Percentiles rank a stretch among this genome's conserved stretches.
Conservation (phyloP, 2,888 invertebrate genomes). For the Dioctria linearis region DNA sequence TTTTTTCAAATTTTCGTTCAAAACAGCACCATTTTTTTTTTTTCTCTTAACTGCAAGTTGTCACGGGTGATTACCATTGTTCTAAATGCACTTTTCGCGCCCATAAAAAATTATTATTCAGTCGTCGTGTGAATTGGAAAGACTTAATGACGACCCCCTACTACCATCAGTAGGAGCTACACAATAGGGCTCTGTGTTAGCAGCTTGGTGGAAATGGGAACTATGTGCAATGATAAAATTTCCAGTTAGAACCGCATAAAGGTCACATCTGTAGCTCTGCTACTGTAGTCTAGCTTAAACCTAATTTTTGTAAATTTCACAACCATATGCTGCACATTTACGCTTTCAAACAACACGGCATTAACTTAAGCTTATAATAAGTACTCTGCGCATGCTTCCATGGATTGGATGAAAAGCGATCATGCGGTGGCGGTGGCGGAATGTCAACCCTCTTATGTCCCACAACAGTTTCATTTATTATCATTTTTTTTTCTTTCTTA, state of each 20-base stretch:
- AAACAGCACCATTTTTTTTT: not conserved
- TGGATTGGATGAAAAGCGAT: not conserved
- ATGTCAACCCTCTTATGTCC: not conserved
- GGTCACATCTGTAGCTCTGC: constrained; percentile 1
- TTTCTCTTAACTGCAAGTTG: constrained; percentile 17
- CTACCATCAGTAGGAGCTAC: not conserved
- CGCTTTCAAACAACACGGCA: not conserved
- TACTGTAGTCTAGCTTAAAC: constrained; percentile 3
- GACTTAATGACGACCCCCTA: constrained; percentile 54
- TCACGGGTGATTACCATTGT: constrained; percentile 46
- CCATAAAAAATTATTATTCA: constrained; percentile 34
- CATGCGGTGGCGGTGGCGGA: not conserved
- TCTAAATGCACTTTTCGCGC: constrained; percentile 46
- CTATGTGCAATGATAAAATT: constrained; percentile 25
- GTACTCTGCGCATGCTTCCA: not conserved
- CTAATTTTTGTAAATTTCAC: constrained; percentile 4
- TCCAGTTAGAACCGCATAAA: constrained; percentile 40
- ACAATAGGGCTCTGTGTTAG: constrained; percentile 41
- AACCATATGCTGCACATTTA: not conserved
- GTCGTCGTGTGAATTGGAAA: constrained; percentile 55
- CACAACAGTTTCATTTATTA: constrained; percentile 51
- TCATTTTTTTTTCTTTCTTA: constrained; percentile 22
- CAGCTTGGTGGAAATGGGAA: constrained; percentile 42
- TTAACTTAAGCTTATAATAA: not conserved
- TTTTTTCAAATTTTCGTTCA: not conserved